These are phyloP conservation scores for Chaenocephalus aceratus DNA, from an alignment of 2,113 vertebrate genomes.

Conservation along the genomic window DNA sequence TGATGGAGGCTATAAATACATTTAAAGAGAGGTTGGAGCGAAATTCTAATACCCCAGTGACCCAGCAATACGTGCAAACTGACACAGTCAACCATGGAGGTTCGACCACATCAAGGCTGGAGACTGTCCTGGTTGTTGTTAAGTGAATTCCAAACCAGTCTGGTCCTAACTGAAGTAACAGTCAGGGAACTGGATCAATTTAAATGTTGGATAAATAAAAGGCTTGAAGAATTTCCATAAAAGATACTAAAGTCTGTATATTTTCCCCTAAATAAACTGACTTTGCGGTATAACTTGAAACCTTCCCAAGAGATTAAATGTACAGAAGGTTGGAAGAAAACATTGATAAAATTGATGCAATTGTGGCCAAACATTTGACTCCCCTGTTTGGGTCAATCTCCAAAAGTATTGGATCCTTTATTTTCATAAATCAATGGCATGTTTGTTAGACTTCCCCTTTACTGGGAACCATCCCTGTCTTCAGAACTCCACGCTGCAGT, in stretches of 20 bases:
- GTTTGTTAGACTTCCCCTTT: not conserved
- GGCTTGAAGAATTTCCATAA: not conserved
- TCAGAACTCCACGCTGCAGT: too few relatives aligned
- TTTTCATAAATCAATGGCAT: not conserved
- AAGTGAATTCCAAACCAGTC: slow-evolving; percentile 50
- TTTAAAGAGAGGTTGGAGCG: slow-evolving; percentile 30
- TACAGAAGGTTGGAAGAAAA: not conserved
- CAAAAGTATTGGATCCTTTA: not conserved
- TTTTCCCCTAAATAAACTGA: not conserved
- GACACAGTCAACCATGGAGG: slow-evolving; percentile 32
- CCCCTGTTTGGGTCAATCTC: not conserved
- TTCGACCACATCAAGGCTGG: slow-evolving; percentile 41
- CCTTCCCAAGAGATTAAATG: not conserved
- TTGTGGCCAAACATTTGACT: not conserved
- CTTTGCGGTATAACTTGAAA: not conserved
- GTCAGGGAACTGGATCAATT: slow-evolving; percentile 3
- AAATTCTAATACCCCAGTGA: slow-evolving; percentile 29
- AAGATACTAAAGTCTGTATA: not conserved
- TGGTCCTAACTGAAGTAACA: slow-evolving; percentile 1
- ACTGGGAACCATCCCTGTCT: too few relatives aligned
- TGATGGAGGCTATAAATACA: slow-evolving; percentile 44
- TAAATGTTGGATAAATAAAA: slow-evolving; percentile 7
- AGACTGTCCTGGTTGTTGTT: slow-evolving; percentile 45
- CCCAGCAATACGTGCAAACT: slow-evolving; percentile 37
- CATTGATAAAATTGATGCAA: not conserved